Evolutionary conservation across 1,140 invertebrate species (phyloP).

Genomic region (Drosophila nebulosa): DNA sequence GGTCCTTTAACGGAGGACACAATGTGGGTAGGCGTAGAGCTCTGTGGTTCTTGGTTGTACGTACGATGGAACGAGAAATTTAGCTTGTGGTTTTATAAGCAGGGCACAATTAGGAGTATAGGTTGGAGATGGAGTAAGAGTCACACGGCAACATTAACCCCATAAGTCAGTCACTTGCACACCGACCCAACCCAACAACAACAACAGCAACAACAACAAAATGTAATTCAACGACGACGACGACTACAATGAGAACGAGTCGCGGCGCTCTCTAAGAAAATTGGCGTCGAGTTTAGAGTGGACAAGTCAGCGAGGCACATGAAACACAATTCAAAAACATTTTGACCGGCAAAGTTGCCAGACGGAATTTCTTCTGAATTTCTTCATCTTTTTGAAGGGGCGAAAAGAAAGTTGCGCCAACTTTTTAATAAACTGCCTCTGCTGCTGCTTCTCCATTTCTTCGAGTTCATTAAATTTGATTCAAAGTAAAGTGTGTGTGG

Average conservation of each 20-base stretch:
- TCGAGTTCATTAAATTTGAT: conserved; percentile 73
- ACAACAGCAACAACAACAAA: conserved; percentile 20
- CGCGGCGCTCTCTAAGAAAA: conserved; percentile 63
- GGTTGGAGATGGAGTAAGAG: not conserved
- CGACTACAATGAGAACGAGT: conserved; percentile 29
- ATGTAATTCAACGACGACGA: conserved; percentile 62
- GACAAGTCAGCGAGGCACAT: conserved; percentile 46
- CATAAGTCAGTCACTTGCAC: conserved; percentile 71
- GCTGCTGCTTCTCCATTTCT: conserved; percentile 12
- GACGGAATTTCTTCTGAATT: conserved; percentile 70
- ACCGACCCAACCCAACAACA: conserved; percentile 26
- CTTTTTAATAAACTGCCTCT: conserved; percentile 65
- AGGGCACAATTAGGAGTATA: conserved; percentile 59
- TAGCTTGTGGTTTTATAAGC: conserved; percentile 48
- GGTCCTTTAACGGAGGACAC: conserved; percentile 16
- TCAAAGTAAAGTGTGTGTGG: conserved; percentile 26
- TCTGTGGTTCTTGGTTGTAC: not conserved
- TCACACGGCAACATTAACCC: conserved; percentile 66
- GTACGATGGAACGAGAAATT: not conserved
- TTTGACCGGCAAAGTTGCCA: conserved; percentile 79
- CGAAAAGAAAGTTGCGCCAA: conserved; percentile 50
- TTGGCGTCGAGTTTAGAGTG: conserved; percentile 73
- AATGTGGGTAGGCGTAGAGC: conserved; percentile 7
- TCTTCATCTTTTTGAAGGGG: conserved; percentile 43
- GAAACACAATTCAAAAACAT: conserved; percentile 80